Base-by-base conservation (phyloP, 2,888 invertebrate species). In the Notodonta dromedarius region DNA sequence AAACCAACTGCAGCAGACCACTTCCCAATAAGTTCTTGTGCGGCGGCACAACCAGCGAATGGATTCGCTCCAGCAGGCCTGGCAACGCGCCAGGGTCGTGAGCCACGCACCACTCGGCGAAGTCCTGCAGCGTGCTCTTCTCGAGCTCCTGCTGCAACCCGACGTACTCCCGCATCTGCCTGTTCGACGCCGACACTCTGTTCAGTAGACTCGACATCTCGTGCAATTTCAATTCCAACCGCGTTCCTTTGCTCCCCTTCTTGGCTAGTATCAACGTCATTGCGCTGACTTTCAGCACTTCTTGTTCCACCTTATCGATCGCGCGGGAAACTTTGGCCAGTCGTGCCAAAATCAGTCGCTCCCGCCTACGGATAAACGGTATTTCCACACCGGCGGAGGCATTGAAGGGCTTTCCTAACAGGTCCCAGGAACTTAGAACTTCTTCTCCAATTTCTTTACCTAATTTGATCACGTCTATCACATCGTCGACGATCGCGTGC, bases 51-150 rank as follows among this genome's bases (percentile, higher is more conserved):
- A 96, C 88, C 32, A 95, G 90, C 6, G 94, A 87, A 82, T 96
- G 96, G 48, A 97, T 94, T 9, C 95, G 91, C 78, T 96, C 96
- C 74, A 97, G 84, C 35, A 96, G 79, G 65, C 95, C 95, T 42
- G 95, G 94, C 60, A 97, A 89, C 4, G 96, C 96, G 54, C 94
- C 91, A 0, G 95, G 88, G 74, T 95, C 95, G 73, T 96, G 96
- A 0, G 96, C 95, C 3, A 97, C 95, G 52, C 95, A 95, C 88
- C 94, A 95, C 69, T 91, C 93, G 0, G 97, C 96, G 79, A 97
- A 97, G 77, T 95, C 94, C 78, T 96, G 93, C 69, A 97, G 79
- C 7, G 97, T 97, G 63, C 91, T 90, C 67, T 90, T 83, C 81
- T 97, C 96, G 70, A 95, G 87, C 62, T 91, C 91, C 44, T 91